Conservation (phyloP, 2,113 vertebrate species). For the Nymphicus hollandicus region DNA sequence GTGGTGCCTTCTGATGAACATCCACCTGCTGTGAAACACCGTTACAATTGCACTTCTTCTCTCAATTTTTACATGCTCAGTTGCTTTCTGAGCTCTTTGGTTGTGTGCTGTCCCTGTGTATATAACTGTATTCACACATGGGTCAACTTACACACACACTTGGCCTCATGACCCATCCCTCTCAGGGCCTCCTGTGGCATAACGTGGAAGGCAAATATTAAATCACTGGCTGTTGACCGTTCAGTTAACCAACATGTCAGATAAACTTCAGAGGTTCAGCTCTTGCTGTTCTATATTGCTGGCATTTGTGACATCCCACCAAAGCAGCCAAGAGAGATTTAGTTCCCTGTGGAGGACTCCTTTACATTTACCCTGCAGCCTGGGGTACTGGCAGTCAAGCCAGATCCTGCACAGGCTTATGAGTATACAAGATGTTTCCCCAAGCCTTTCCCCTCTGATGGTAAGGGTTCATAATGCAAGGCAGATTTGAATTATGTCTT, state of each 20-base stretch:
- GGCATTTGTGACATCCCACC: background rate
- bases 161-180: background rate
- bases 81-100: background rate
- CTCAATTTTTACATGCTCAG: background rate
- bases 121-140: background rate
- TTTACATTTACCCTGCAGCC: background rate
- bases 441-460: background rate
- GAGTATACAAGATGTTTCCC: background rate
- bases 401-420: background rate
- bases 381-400: background rate
- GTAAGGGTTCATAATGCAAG: background rate
- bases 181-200: background rate
- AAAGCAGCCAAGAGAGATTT: background rate
- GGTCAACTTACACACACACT: rapidly evolving
- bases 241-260: background rate
- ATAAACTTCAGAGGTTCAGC: background rate
- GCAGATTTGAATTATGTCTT: background rate
- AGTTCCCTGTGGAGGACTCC: background rate
- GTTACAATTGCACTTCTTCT: background rate
- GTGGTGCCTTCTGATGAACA: background rate
- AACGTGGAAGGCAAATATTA: background rate
- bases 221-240: background rate
- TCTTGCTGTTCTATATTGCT: background rate
- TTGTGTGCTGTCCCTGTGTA: rapidly evolving
- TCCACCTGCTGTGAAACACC: background rate